Evolutionary conservation across 2,797 vertebrate species (phyloP), one percentile per base, ranked within the genome.

Genomic region (Enteromius radiatus): DNA sequence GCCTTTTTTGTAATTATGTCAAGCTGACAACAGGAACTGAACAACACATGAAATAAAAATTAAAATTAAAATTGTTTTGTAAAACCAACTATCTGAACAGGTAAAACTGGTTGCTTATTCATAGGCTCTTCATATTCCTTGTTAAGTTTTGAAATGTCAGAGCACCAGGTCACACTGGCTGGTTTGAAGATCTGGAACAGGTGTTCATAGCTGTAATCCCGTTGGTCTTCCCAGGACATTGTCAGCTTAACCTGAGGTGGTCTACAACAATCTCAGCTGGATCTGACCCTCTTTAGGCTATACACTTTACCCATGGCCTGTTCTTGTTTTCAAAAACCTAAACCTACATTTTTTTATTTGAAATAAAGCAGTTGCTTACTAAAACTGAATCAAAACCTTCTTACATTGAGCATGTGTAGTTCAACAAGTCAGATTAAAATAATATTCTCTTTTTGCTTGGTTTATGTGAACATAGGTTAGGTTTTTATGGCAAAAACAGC

Each of bases 191-290:
- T 90, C 88, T 86, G 87, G 78, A 78, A 86, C 92, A 93, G 91
- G 90, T 94, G 92, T 86, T 87, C 86, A 80, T 45, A 12, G 77
- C 76, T 75, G 73, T 94, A 94, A 95, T 95, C 93, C 87, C 85
- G 47, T 70, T 88, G 87, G 90, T 86, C 88, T 90, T 92, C 88
- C 91, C 86, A 91, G 92, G 93, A 89, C 87, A 49, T 77, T 38
- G 82, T 67, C 83, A 91, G 93, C 93, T 95, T 95, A 94, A 93
- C 92, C 94, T 93, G 90, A 92, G 89, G 91, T 93, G 92, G 91
- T 93, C 92, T 78, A 63, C 68, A 90, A 91, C 88, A 91, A 88
- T 92, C 90, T 88, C 78, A 82, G 78, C 80, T 88, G 84, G 89
- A 91, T 81, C 85, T 85, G 63, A 70, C 64, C 63, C 67, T 61